phyloP scores from a whole-genome alignment of 2,888 invertebrate genomes.

The Ichneumoninae sp. region DNA sequence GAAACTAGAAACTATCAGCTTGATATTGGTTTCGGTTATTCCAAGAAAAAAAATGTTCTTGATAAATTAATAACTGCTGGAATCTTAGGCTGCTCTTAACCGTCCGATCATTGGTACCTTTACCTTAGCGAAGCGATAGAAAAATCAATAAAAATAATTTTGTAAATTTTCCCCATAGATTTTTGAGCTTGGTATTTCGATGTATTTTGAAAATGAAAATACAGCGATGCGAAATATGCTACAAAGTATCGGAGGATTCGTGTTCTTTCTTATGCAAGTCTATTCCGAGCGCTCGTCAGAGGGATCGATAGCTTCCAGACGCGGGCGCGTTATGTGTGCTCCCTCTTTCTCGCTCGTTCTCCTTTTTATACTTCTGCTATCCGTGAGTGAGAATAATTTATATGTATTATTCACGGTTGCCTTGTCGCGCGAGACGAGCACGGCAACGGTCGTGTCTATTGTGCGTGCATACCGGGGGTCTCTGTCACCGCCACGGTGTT shows the following conservation, averaged over 20 bases:
- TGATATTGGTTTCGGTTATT: no score
- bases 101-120: no score
- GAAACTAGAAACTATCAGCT: no score
- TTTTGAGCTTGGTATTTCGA: neutral
- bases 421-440: constrained; percentile 70
- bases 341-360: constrained; percentile 43
- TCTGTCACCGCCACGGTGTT: constrained; percentile 34
- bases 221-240: neutral
- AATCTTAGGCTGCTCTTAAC: no score
- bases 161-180: neutral
- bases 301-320: constrained; percentile 57
- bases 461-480: constrained; percentile 67
- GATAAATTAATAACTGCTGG: no score
- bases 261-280: constrained; percentile 30
- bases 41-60: no score
- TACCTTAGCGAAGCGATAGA: neutral
- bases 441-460: constrained; percentile 71
- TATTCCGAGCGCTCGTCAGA: constrained; percentile 42
- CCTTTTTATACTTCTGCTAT: constrained; percentile 50
- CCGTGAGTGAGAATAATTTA: constrained; percentile 72
- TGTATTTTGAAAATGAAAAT: neutral
- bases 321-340: constrained; percentile 44
- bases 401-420: constrained; percentile 79
- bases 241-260: constrained; percentile 1
- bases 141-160: neutral